Evolutionary conservation across 2,888 invertebrate species (phyloP), one percentile per base, ranked within the genome.

Genomic region (Nasonia oneida): DNA sequence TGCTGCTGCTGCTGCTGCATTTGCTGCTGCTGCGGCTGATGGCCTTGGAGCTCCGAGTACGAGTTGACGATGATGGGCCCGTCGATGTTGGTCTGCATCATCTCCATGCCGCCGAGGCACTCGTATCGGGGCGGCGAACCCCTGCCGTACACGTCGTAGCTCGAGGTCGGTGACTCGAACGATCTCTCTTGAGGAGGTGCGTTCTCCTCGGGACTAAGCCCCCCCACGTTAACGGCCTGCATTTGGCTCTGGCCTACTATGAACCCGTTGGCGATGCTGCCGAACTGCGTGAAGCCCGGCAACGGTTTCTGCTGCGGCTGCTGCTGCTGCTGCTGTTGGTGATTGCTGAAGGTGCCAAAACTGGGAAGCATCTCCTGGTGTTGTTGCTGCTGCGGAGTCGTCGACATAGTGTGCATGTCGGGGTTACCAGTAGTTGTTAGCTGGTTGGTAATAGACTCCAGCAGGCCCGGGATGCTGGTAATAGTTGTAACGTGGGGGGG

Each of bases 401-500:
- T 23, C 39, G 80, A 57, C 57, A 85, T 79, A 57, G 23, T 4
- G 18, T 85, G 88, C 81, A 90, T 83, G 82, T 90, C 89, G 88
- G 88, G 96, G 84, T 91, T 91, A 97, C 97, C 97, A 97, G 96
- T 97, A 97, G 96, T 96, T 97, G 95, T 97, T 96, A 95, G 96
- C 91, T 93, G 93, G 94, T 90, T 92, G 93, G 91, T 93, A 93
- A 92, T 92, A 93, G 92, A 92, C 90, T 92, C 92, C 93, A 92
- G 91, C 89, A 91, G 91, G 89, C 88, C 92, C 92, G 91, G 92
- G 92, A 90, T 92, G 92, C 86, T 94, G 94, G 92, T 95, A 94
- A 93, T 96, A 96, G 95, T 95, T 95, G 95, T 96, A 96, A 96
- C 96, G 96, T 96, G 96, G 96, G 96, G 96, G 96, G 96, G 96